Evolutionary conservation across 2,113 vertebrate genomes (phyloP), one percentile per base, ranked within the genome.

Genomic region (Anser brachyrhynchus): DNA sequence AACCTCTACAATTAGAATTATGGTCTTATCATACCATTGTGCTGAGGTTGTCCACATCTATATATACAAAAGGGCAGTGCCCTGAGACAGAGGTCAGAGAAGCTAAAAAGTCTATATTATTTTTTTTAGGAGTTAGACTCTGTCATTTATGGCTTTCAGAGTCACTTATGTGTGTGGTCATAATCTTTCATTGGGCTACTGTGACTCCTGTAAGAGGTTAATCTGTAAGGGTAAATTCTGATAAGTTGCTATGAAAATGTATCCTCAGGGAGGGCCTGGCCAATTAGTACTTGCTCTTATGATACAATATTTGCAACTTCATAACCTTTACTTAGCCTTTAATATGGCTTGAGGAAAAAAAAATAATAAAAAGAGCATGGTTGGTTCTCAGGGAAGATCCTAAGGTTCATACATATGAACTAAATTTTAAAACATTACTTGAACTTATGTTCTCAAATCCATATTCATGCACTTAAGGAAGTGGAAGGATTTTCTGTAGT

Each of bases 201-300:
- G 4, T 90, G 73, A 70, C 71, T 89, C 51, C 28, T 82, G 22
- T 26, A 84, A 89, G 74, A 94, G 72, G 70, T 96, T 94, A 93
- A 82, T 93, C 89, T 8, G 2, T 69, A 93, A 92, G 92, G 86
- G 96, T 96, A 95, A 97, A 89, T 92, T 96, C 69, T 92, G 46
- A 65, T 57, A 75, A 86, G 72, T 72, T 93, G 9, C 25, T 84
- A 17, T 65, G 90, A 92, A 96, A 94, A 89, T 87, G 20, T 73
- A 46, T 94, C 89, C 73, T 82, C 80, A 46, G 90, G 76, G 92
- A 89, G 66, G 28, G 29, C 81, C 37, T 72, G 55, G 31, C 18
- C 80, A 89, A 87, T 92, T 96, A 90, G 79, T 81, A 72, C 44
- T 65, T 54, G 13, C 35, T 75, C 61, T 75, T 81, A 35, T 43